Conservation (phyloP, 2,888 invertebrate genomes). For the Leucoma salicis region DNA sequence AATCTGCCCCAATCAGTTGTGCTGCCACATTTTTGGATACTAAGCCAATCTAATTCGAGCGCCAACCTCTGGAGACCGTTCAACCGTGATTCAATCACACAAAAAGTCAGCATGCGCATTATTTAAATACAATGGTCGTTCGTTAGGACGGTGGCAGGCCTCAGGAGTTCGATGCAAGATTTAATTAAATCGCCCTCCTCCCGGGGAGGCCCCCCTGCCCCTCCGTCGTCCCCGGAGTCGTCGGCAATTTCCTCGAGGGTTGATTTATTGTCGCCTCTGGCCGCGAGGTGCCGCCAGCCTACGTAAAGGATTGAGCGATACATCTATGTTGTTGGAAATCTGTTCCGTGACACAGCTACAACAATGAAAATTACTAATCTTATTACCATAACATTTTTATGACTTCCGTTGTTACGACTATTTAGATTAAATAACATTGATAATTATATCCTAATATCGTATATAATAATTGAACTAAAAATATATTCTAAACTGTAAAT, state of each 20-base stretch:
- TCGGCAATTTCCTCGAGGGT: slow-evolving; percentile 77
- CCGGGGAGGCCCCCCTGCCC: slow-evolving; percentile 32
- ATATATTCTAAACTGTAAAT: too few relatives aligned
- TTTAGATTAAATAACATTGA: too few relatives aligned
- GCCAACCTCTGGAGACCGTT: slow-evolving; percentile 31
- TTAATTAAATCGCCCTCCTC: slow-evolving; percentile 81
- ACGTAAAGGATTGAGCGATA: slow-evolving; percentile 71
- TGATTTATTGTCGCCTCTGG: slow-evolving; percentile 79
- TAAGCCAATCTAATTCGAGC: slow-evolving; percentile 39
- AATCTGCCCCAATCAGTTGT: slow-evolving; percentile 4
- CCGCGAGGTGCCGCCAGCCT: slow-evolving; percentile 60
- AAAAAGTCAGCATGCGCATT: slow-evolving; percentile 77
- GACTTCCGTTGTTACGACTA: too few relatives aligned
- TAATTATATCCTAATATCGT: too few relatives aligned
- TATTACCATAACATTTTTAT: too few relatives aligned
- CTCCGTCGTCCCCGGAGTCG: slow-evolving; percentile 44
- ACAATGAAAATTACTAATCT: too few relatives aligned
- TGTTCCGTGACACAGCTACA: slow-evolving; percentile 31
- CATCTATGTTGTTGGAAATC: slow-evolving; percentile 39
- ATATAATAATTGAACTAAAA: too few relatives aligned
- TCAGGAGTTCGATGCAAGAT: slow-evolving; percentile 84
- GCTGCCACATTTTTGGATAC: slow-evolving; percentile 25
- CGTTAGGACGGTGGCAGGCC: slow-evolving; percentile 75
- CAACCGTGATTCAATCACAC: slow-evolving; percentile 48
- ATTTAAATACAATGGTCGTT: slow-evolving; percentile 81